Conservation (phyloP, 2,113 vertebrate genomes). For the Calyptommatus sinebrachiatus region DNA sequence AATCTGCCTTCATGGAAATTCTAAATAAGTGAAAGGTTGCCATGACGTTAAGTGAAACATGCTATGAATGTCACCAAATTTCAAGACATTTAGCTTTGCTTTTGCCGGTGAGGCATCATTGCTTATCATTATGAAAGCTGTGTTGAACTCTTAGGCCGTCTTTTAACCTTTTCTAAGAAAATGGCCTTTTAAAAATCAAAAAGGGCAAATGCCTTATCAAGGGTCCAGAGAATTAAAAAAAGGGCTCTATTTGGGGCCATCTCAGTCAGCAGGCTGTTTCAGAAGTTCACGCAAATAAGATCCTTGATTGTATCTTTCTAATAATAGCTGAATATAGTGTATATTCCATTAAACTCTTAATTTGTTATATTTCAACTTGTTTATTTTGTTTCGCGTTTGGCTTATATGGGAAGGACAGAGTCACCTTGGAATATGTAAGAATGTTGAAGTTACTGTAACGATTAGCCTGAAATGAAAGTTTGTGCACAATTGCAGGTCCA, state of each 20-base stretch:
- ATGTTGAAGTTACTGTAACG: conserved; percentile 1
- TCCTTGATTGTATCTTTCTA: conserved; percentile 11
- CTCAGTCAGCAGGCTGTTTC: conserved; percentile 21
- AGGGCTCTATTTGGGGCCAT: conserved; percentile 34
- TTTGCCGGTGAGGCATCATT: conserved; percentile 18
- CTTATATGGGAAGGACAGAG: background rate
- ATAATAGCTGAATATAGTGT: conserved; percentile 13
- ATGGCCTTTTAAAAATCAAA: background rate
- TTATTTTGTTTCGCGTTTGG: conserved; percentile 8
- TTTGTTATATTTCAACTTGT: background rate
- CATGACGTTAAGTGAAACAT: background rate
- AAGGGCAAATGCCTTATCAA: background rate
- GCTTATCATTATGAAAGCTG: conserved; percentile 1
- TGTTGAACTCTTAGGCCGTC: background rate
- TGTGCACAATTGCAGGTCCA: background rate
- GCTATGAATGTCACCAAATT: conserved; percentile 5
- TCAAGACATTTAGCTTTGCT: background rate
- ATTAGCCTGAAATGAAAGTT: background rate
- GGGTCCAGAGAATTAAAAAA: conserved; percentile 8
- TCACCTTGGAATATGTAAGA: background rate
- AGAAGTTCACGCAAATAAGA: conserved; percentile 8
- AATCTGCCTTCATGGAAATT: background rate
- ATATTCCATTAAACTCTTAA: conserved; percentile 14
- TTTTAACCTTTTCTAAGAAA: background rate
- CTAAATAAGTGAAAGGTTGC: background rate